Evolutionary conservation across 2,797 vertebrate genomes (phyloP).

Genomic region (Sebastes aleutianus): DNA sequence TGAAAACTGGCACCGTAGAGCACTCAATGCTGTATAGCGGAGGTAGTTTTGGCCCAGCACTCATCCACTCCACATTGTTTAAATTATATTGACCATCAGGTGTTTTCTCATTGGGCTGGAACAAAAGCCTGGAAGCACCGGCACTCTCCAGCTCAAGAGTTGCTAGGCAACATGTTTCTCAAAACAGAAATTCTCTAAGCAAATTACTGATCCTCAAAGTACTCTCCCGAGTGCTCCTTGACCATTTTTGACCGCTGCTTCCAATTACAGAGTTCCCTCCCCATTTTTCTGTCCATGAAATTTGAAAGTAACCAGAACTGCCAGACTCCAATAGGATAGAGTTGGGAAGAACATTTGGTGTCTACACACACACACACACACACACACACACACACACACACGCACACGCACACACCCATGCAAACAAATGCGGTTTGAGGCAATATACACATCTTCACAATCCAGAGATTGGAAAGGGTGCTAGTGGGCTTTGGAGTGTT

Average conservation of each 20-base stretch:
- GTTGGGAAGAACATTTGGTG: conserved; percentile 25
- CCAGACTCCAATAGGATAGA: conserved; percentile 39
- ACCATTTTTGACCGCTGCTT: conserved; percentile 68
- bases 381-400: not conserved
- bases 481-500: conserved; percentile 68
- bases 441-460: conserved; percentile 52
- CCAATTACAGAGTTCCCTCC: conserved; percentile 72
- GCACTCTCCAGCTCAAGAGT: conserved; percentile 53
- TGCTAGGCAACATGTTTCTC: conserved; percentile 73
- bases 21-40: conserved; percentile 1
- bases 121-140: conserved; percentile 54
- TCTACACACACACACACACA: conserved; percentile 2
- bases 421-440: conserved; percentile 58
- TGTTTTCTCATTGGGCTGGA: conserved; percentile 56
- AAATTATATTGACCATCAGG: conserved; percentile 69
- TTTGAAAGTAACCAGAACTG: conserved; percentile 55
- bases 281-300: conserved; percentile 59
- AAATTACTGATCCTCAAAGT: conserved; percentile 75
- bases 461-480: conserved; percentile 61
- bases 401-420: not conserved
- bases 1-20: conserved; percentile 11
- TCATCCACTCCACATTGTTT: conserved; percentile 53
- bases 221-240: conserved; percentile 72
- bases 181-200: conserved; percentile 73
- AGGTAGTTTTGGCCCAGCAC: conserved; percentile 25